Evolutionary conservation across 2,888 invertebrate genomes (phyloP).

Genomic region (Tinea pellionella): DNA sequence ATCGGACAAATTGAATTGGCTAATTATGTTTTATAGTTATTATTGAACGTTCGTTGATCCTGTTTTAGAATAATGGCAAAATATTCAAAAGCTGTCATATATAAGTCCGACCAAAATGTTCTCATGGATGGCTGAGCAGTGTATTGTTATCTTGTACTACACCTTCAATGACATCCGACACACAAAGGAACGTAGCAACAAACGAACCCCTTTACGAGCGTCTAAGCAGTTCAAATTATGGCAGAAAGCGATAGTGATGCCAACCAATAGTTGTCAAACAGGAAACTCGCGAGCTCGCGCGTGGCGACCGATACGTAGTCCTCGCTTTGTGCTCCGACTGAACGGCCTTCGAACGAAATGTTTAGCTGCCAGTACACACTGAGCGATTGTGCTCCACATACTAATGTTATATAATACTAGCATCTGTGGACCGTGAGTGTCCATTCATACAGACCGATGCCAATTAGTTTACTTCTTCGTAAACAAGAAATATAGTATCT

Average conservation of each 20-base stretch:
- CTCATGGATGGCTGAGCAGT: not conserved
- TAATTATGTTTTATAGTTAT: conserved; percentile 30
- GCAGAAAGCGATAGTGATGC: conserved; percentile 68
- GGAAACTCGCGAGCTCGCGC: conserved; percentile 60
- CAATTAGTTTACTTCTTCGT: conserved; percentile 22
- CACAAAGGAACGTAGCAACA: conserved; percentile 39
- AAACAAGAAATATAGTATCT: not conserved
- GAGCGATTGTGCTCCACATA: conserved; percentile 31
- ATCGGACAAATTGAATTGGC: conserved; percentile 54
- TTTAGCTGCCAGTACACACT: conserved; percentile 34
- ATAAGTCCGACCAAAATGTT: not conserved
- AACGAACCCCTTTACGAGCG: conserved; percentile 55
- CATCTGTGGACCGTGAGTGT: conserved; percentile 40
- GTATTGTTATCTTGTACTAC: conserved; percentile 5
- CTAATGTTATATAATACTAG: conserved; percentile 48
- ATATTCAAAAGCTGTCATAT: not conserved
- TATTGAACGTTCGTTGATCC: conserved; percentile 2
- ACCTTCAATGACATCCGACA: conserved; percentile 9
- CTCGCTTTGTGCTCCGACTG: conserved; percentile 42
- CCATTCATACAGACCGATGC: conserved; percentile 51
- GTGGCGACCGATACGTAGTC: conserved; percentile 53
- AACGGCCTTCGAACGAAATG: conserved; percentile 57
- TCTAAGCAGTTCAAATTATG: conserved; percentile 37
- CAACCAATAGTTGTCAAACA: conserved; percentile 68
- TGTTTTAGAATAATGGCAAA: not conserved